Evolutionary conservation across 2,113 vertebrate species (phyloP).

Genomic region (Spilogale gracilis): DNA sequence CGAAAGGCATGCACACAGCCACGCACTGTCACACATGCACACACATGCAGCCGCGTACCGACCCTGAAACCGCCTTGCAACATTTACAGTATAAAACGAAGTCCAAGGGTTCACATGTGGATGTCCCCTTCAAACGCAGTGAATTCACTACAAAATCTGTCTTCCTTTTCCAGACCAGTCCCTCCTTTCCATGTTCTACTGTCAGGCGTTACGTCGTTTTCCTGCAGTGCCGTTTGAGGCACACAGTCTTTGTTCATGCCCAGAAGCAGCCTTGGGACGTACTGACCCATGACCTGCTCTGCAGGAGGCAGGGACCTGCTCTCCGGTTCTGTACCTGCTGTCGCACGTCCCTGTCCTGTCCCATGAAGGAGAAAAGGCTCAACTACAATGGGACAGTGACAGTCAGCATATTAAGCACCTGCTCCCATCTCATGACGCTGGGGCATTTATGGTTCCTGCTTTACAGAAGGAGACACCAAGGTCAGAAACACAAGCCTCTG

Average conservation of each 20-base stretch:
- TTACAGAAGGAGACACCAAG: neutral
- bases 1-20: neutral
- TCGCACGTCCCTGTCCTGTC: too few species aligned
- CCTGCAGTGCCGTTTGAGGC: rapidly evolving
- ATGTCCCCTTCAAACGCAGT: neutral
- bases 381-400: neutral
- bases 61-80: neutral
- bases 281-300: neutral
- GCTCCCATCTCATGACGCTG: neutral
- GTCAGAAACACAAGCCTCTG: neutral
- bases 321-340: neutral
- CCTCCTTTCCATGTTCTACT: neutral
- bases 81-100: neutral
- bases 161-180: neutral
- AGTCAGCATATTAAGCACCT: neutral
- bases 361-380: neutral
- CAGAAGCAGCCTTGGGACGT: neutral
- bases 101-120: too few species aligned
- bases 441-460: neutral
- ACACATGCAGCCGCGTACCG: neutral
- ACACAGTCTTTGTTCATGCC: neutral
- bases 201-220: neutral
- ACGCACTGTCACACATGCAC: neutral
- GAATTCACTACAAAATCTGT: rapidly evolving
- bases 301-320: neutral